Percentiles rank a stretch among this genome's conserved stretches.
These are phyloP conservation scores for Menidia beryllina DNA, from an alignment of 2,113 vertebrate genomes.

Conservation along the genomic window DNA sequence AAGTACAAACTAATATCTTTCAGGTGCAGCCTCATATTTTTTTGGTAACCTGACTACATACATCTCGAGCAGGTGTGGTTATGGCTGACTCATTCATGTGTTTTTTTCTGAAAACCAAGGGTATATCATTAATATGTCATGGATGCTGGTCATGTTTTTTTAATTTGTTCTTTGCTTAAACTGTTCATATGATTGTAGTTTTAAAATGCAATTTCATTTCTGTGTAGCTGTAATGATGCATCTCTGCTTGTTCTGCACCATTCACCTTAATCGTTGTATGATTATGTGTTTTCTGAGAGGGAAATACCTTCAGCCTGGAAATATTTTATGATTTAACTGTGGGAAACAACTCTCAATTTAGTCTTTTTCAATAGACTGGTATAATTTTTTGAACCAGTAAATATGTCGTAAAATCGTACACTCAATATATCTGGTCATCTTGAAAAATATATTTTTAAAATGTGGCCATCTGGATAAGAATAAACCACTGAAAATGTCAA, in stretches of 20 bases:
- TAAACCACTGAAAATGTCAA: slow-evolving; percentile 9
- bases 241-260: slow-evolving; percentile 44
- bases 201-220: slow-evolving; percentile 39
- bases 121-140: slow-evolving; percentile 38
- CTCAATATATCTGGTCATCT: slow-evolving; percentile 17
- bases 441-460: slow-evolving; percentile 30
- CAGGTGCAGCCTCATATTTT: slow-evolving; percentile 52
- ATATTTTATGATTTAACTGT: not conserved
- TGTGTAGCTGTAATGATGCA: slow-evolving; percentile 38
- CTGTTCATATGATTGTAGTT: slow-evolving; percentile 13
- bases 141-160: slow-evolving; percentile 14
- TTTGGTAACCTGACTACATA: slow-evolving; percentile 37
- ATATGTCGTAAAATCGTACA: slow-evolving; percentile 14
- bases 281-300: slow-evolving; percentile 20
- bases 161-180: slow-evolving; percentile 18
- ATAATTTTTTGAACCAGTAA: slow-evolving; percentile 31
- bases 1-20: slow-evolving; percentile 74
- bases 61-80: slow-evolving; percentile 46
- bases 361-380: slow-evolving; percentile 26
- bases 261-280: slow-evolving; percentile 45
- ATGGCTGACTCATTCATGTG: slow-evolving; percentile 42
- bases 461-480: slow-evolving; percentile 12
- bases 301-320: slow-evolving; percentile 19
- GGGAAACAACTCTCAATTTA: slow-evolving; percentile 5
- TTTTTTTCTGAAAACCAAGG: slow-evolving; percentile 39